Conservation (phyloP, 2,113 vertebrate genomes). For the Thermophis baileyi region DNA sequence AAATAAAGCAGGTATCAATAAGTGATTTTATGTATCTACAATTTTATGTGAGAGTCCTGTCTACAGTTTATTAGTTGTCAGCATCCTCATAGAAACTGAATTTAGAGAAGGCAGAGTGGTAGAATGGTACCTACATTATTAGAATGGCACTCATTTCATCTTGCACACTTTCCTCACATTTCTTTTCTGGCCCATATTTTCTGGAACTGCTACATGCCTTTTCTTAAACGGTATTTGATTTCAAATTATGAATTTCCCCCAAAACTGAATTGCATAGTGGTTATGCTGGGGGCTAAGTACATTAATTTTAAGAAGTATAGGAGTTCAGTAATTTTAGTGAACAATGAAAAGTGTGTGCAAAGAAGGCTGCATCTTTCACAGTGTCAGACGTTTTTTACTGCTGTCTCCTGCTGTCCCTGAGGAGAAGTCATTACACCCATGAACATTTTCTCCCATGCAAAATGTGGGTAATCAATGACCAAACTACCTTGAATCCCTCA, state of each 20-base stretch:
- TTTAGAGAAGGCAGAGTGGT: background rate
- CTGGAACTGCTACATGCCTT: background rate
- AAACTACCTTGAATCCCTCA: background rate
- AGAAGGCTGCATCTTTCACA: background rate
- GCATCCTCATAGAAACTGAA: background rate
- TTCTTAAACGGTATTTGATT: background rate
- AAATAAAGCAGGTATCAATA: conserved; percentile 45
- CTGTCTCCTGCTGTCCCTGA: background rate
- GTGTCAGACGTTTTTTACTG: too few relatives aligned
- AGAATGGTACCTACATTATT: background rate
- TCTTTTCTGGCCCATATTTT: background rate
- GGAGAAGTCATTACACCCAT: background rate
- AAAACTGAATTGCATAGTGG: background rate
- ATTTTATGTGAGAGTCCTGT: background rate
- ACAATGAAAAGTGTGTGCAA: background rate
- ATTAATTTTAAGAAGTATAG: background rate
- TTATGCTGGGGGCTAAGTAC: background rate
- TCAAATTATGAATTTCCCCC: background rate
- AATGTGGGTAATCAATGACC: background rate
- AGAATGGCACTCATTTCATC: background rate
- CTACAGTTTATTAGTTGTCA: background rate
- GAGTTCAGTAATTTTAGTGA: background rate
- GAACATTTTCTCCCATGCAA: background rate
- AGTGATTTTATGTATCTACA: background rate
- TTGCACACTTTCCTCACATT: background rate